These are phyloP conservation scores for Amphiprion ocellaris DNA, from an alignment of 2,113 vertebrate species.

Conservation along the genomic window DNA sequence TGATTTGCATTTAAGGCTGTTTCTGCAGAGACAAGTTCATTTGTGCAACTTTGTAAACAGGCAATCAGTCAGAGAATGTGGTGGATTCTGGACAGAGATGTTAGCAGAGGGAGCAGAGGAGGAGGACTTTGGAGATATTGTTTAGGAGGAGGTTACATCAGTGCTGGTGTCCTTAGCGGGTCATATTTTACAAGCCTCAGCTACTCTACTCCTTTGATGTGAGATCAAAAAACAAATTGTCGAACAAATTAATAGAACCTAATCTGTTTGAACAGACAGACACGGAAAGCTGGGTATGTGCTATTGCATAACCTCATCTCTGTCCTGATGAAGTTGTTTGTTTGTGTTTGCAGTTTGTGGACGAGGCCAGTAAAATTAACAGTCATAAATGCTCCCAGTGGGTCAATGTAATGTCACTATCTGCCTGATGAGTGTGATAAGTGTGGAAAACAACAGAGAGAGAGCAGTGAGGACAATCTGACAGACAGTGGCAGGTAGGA, in stretches of 20 bases:
- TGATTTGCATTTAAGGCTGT: conserved; percentile 61
- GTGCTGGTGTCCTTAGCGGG: neutral
- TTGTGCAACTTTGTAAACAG: conserved; percentile 44
- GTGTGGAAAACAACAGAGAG: too few species aligned
- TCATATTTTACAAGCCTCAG: conserved; percentile 4
- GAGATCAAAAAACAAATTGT: neutral
- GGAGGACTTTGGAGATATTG: neutral
- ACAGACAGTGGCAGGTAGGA: neutral
- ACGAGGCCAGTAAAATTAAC: neutral
- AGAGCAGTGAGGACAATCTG: neutral
- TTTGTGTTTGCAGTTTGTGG: neutral
- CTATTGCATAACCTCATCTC: neutral
- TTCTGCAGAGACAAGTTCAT: conserved; percentile 56
- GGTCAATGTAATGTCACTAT: neutral
- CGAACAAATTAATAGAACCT: too few species aligned
- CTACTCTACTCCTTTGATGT: neutral
- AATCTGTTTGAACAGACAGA: too few species aligned
- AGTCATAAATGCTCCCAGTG: neutral
- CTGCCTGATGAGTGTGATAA: neutral
- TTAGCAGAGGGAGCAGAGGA: conserved; percentile 8
- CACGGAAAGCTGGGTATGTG: too few species aligned
- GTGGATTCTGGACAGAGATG: conserved; percentile 12
- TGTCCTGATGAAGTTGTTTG: neutral
- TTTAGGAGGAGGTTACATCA: neutral
- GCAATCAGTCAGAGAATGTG: conserved; percentile 17